These are phyloP conservation scores for Axinella damicornis DNA, from an alignment of 37 sponge, comb jelly and placozoan species.

Conservation along the genomic window DNA sequence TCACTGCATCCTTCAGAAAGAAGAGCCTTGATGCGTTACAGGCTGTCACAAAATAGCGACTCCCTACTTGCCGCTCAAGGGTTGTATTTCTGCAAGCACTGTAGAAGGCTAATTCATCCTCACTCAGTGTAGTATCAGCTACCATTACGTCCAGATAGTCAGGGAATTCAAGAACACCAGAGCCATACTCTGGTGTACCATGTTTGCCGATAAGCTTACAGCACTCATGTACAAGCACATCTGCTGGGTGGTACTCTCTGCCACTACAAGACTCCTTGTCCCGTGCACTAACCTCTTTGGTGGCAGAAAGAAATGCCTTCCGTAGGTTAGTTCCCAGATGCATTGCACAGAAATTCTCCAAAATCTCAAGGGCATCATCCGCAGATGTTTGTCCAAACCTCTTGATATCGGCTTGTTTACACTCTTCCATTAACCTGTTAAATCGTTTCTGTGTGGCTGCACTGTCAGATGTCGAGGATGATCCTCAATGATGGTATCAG, in stretches of 20 bases:
- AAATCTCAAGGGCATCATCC: slow-evolving; percentile 31
- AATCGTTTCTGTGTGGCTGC: slow-evolving; percentile 49
- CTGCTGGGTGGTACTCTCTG: too few relatives aligned
- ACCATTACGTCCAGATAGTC: slow-evolving; percentile 20
- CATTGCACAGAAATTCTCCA: slow-evolving; percentile 71
- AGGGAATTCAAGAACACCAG: slow-evolving; percentile 28
- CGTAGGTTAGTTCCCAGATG: slow-evolving; percentile 69
- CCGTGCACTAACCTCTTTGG: background rate
- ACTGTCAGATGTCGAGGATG: slow-evolving; percentile 39
- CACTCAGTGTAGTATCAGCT: background rate
- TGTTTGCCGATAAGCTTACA: slow-evolving; percentile 47
- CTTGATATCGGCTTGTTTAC: slow-evolving; percentile 8
- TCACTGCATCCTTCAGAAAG: slow-evolving; percentile 32
- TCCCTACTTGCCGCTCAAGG: slow-evolving; percentile 60
- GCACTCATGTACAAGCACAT: slow-evolving; percentile 10
- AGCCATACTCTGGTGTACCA: slow-evolving; percentile 61
- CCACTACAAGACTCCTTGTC: background rate
- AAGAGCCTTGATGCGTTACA: slow-evolving; percentile 41
- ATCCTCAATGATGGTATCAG: slow-evolving; percentile 34
- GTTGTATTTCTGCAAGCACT: too few relatives aligned
- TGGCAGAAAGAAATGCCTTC: slow-evolving; percentile 50
- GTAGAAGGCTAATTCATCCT: background rate
- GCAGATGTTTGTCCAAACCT: slow-evolving; percentile 38
- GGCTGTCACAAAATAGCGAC: slow-evolving; percentile 54
- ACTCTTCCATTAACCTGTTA: slow-evolving; percentile 39